Base-by-base conservation (phyloP, 2,797 vertebrate species). In the Halcyon leucocephala region DNA sequence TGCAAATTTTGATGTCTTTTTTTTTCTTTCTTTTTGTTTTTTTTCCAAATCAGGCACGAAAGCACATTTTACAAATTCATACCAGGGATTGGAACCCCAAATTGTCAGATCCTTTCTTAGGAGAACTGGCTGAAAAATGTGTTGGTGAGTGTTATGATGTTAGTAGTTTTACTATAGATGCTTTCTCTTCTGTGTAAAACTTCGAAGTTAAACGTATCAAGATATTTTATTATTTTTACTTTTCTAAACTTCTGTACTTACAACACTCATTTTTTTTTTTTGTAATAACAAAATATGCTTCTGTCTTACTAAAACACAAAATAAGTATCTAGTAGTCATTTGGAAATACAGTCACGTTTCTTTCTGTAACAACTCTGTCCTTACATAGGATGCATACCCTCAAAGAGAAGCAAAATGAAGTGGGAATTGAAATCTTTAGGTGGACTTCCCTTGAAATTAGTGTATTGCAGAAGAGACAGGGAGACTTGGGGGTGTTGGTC, bases 31-130 rank as follows among this genome's bases (percentile, higher is more conserved):
- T 54, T 7, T 28, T 6, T 26, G 22, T 29, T 84, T 72, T 12
- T 8, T 52, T 24, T 90, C 46, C 2, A 2, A 66, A 74, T 60
- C 95, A 99, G 99, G 99, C 99, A 98, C 99, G 99, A 98, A 99
- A 99, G 98, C 99, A 99, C 98, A 99, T 99, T 98, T 98, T 99
- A 97, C 98, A 99, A 97, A 99, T 99, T 97, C 99, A 99, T 98
- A 99, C 99, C 82, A 98, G 99, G 98, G 99, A 99, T 96, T 99
- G 99, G 99, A 99, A 98, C 97, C 99, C 99, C 90, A 99, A 98
- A 97, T 96, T 99, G 96, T 98, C 99, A 89, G 98, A 99, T 98
- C 97, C 98, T 97, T 99, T 99, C 98, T 97, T 99, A 94, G 98
- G 99, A 95, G 99, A 99, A 98, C 98, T 99, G 94, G 99, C 99